Base-by-base conservation (phyloP, 2,888 invertebrate genomes). In the Campoplex capitator region DNA sequence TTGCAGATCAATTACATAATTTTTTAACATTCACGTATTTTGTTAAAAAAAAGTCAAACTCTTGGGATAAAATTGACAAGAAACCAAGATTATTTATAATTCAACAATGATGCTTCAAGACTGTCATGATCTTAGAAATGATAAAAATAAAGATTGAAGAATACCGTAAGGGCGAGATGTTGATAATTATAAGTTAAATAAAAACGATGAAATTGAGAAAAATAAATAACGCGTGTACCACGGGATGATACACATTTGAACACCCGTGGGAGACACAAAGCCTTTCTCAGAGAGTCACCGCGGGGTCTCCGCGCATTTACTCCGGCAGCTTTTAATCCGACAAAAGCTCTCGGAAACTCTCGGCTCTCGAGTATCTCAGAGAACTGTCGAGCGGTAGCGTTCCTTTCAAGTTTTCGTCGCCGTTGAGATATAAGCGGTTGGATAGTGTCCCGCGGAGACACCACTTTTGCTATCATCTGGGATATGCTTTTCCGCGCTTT, bases 391-490 rank as follows among this genome's bases (percentile, higher is more conserved):
- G 91, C 92, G 90, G 91, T 91, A 88, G 90, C 90, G 91, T 93
- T 93, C 93, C 92, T 93, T 93, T 93, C 90, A 92, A 93, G 91
- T 92, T 92, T 91, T 92, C 89, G 88, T 86, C 83, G 88, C 84
- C 79, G 90, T 88, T 89, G 88, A 51, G 38, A 71, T 45, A 73
- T 62, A 77, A 83, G 76, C 76, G 83, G 62, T 42, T 42, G 76
- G 62, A 51, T 62, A 83, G 83, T 83, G 83, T 83, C 82, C 74
- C 68, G 65, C 32, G 68, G 78, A 74, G 84, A 85, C 88, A 84
- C 85, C 82, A 67, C 82, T 68, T 68, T 82, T 82, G 16, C 82
- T 48, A 75, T 62, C 62, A 62, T 70, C 56, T 48, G 58, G 56
- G 65, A 62, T 76, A 71, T 71, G 70, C 62, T 83, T 71, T 77